Conservation (phyloP, 2,888 invertebrate species). For the Mechanitis mazaeus region DNA sequence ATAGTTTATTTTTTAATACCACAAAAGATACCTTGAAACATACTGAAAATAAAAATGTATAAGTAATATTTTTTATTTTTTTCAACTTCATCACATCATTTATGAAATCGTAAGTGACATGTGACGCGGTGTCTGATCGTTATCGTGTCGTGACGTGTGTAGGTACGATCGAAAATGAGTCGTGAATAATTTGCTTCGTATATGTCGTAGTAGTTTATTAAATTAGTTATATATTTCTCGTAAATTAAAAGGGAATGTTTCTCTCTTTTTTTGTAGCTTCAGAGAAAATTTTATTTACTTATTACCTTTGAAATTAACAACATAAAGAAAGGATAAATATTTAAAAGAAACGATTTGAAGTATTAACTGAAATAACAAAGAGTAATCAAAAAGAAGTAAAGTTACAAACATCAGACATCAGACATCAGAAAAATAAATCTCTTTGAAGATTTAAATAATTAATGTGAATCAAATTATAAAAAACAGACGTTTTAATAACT, state of each 20-base stretch:
- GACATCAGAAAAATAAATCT: too few relatives aligned
- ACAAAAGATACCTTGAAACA: conserved; percentile 15
- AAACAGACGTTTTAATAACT: too few relatives aligned
- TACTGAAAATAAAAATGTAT: conserved; percentile 3
- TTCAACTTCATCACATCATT: not conserved
- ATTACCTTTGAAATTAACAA: not conserved
- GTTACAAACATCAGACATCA: not conserved
- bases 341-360: not conserved
- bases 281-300: not conserved
- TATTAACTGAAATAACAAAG: conserved; percentile 1
- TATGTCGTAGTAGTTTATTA: not conserved
- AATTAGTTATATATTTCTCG: not conserved
- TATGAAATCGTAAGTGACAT: not conserved
- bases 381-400: not conserved
- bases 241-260: too few relatives aligned
- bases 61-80: not conserved
- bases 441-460: too few relatives aligned
- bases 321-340: not conserved
- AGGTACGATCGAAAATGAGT: not conserved
- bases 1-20: too few relatives aligned
- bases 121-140: conserved; percentile 3
- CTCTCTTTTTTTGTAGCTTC: too few relatives aligned
- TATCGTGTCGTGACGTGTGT: conserved; percentile 5
- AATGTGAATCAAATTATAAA: too few relatives aligned
- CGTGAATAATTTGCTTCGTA: not conserved